A percentile compares a stretch with the other conserved stretches of the same genome.
phyloP scores from a whole-genome alignment of 2,113 vertebrate species.

The Phalacrocorax carbo region DNA sequence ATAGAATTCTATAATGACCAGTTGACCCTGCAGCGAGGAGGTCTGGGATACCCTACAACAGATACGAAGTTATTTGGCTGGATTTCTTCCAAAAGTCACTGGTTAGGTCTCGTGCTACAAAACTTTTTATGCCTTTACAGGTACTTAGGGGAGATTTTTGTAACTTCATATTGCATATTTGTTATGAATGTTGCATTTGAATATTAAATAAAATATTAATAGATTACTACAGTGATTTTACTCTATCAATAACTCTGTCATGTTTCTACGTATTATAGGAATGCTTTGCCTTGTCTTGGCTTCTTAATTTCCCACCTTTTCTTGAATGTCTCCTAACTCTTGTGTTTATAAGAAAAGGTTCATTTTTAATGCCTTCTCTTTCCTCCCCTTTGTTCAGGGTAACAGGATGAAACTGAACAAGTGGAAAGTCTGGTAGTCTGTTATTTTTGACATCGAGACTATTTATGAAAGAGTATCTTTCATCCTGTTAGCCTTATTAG shows the following conservation, averaged over 20 bases:
- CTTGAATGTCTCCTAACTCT: neutral
- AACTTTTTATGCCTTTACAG: neutral
- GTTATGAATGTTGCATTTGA: neutral
- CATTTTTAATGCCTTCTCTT: neutral
- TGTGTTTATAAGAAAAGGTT: neutral
- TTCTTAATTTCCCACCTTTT: neutral
- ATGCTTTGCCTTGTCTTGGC: neutral
- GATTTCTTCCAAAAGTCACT: neutral
- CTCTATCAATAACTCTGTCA: neutral
- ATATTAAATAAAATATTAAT: neutral
- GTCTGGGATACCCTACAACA: neutral
- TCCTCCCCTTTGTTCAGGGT: neutral
- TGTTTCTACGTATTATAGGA: neutral
- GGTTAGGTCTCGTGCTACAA: neutral
- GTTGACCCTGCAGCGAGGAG: neutral
- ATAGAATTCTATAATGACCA: accelerated
- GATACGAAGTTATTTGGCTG: neutral
- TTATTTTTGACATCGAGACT: neutral
- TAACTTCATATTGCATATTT: accelerated
- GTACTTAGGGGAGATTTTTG: neutral
- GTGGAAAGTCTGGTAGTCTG: neutral
- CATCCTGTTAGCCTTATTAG: neutral
- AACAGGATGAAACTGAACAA: no score
- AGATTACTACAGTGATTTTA: neutral
- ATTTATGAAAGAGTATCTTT: neutral